Evolutionary conservation across 2,113 vertebrate species (phyloP), one percentile per base, ranked within the genome.

Genomic region (Arothron firmamentum): DNA sequence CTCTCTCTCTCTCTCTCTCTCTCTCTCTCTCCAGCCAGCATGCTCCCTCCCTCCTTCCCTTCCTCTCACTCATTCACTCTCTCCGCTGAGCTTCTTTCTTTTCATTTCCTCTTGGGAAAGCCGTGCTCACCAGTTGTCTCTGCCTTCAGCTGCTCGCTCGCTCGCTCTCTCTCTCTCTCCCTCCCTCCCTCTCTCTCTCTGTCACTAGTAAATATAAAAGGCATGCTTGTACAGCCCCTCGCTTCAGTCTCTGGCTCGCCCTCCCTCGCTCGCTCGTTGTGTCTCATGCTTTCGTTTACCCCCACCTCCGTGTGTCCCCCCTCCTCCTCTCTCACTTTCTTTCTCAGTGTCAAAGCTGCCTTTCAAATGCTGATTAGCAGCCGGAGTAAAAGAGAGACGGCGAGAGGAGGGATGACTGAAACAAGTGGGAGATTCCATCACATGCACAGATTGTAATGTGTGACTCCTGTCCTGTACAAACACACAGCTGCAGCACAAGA

Each of bases 271-370:
- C 74, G 70, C 87, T 82, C 78, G 18, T 76, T 74, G 82, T 81
- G 81, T 86, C 85, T 75, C 80, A 81, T 81, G 81, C 88, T 88
- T 88, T 89, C 88, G 81, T 87, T 90, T 91, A 88, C 85, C 87
- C 89, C 89, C 89, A 70, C 81, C 81, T 76, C 73, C 63, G 68
- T 51, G 59, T 31, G 51, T 62, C 54, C 51, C 16, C 18, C 50
- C 11, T 17, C 63, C 34, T 38, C 23, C 64, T 10, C 49, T 72
- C 76, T 75, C 88, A 87, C 86, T 90, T 91, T 90, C 89, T 91
- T 90, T 91, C 88, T 92, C 90, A 88, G 89, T 92, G 91, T 92
- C 90, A 90, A 90, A 91, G 89, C 88, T 89, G 88, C 90, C 87
- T 91, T 92, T 86, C 91, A 92, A 91, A 92, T 91, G 89, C 91